These are phyloP conservation scores for Montipora capricornis DNA, from an alignment of 64 coral and sea anemone genomes.

Conservation along the genomic window DNA sequence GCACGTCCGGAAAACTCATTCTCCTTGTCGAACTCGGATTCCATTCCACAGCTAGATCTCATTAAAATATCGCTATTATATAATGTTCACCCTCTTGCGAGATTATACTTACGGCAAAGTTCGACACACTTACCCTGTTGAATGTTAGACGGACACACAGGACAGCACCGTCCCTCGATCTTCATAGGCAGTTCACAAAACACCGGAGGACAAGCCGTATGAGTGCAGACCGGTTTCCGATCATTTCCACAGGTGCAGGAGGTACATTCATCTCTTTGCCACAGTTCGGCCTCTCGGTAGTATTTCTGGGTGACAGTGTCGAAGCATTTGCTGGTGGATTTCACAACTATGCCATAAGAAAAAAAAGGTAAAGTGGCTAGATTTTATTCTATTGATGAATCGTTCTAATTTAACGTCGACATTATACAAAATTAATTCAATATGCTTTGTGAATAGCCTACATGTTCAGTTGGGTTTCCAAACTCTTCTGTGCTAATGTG, in stretches of 20 bases:
- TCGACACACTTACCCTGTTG: conserved; percentile 60
- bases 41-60: no score
- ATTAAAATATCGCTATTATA: no score
- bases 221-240: conserved; percentile 60
- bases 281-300: conserved; percentile 84
- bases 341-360: conserved; percentile 9
- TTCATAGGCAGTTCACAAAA: conserved; percentile 60
- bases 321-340: conserved; percentile 56
- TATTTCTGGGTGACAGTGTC: conserved; percentile 83
- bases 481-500: no score
- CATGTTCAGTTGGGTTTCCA: no score
- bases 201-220: conserved; percentile 45
- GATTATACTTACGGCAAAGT: not conserved
- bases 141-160: conserved; percentile 68
- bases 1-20: no score
- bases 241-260: conserved; percentile 63
- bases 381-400: no score
- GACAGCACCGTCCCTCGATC: conserved; percentile 77
- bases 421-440: no score
- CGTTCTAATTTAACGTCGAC: no score
- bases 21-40: no score
- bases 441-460: no score
- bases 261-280: conserved; percentile 89
- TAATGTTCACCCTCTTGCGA: no score
- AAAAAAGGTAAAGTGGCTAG: not conserved